phyloP scores from a whole-genome alignment of 2,113 vertebrate genomes.

The cat (Felis catus) region DNA sequence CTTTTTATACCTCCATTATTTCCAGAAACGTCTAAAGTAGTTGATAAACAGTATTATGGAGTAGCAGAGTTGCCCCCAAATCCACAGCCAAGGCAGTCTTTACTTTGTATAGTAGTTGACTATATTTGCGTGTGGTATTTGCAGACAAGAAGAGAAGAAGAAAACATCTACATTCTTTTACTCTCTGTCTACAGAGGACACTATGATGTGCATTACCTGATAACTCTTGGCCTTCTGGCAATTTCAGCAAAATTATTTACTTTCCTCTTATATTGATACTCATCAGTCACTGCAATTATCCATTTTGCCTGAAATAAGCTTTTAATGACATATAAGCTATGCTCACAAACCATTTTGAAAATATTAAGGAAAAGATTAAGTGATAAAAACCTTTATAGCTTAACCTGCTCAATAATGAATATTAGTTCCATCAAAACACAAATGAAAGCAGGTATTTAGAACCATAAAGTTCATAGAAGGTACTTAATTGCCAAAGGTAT shows the following conservation, averaged over 20 bases:
- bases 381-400: not conserved
- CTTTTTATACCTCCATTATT: not conserved
- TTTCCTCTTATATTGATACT: not conserved
- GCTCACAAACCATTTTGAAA: constrained; percentile 26
- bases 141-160: not conserved
- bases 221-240: not conserved
- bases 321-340: not conserved
- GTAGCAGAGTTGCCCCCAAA: not conserved
- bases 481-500: not conserved
- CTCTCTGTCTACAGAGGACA: not conserved
- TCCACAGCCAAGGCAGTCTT: not conserved
- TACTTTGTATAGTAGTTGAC: not conserved
- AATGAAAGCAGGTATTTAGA: constrained; percentile 6
- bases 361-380: constrained; percentile 13
- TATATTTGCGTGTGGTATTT: not conserved
- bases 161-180: not conserved
- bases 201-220: not conserved
- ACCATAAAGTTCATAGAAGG: not conserved
- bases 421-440: constrained; percentile 17
- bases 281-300: not conserved
- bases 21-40: not conserved
- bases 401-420: not conserved
- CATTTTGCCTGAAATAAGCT: not conserved
- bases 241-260: not conserved
- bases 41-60: not conserved